Conservation (phyloP, 2,888 invertebrate genomes). For the Drosophila paramelanica region DNA sequence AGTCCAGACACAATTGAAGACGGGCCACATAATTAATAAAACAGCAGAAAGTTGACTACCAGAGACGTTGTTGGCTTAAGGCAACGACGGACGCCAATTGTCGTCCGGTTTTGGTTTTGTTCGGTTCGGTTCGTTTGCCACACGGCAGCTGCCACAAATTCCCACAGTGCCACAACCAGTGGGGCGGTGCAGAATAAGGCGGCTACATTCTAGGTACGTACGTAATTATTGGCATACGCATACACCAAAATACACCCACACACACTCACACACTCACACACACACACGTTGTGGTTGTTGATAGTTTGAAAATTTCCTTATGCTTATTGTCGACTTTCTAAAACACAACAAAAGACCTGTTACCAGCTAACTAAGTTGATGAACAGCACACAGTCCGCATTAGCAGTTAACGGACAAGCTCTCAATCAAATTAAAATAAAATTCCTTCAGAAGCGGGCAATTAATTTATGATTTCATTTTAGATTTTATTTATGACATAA, state of each 20-base stretch:
- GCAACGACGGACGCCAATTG: slow-evolving; percentile 8
- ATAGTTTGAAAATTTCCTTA: slow-evolving; percentile 19
- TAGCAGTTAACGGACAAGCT: slow-evolving; percentile 11
- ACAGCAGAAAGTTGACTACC: slow-evolving; percentile 14
- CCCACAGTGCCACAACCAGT: slow-evolving; percentile 35
- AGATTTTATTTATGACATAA: too few relatives aligned
- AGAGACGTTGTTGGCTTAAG: neutral
- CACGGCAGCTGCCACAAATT: slow-evolving; percentile 50
- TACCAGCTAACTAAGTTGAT: slow-evolving; percentile 1
- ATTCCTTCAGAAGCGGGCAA: too few relatives aligned
- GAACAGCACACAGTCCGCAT: slow-evolving; percentile 13
- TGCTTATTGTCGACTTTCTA: slow-evolving; percentile 45
- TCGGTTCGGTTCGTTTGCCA: slow-evolving; percentile 8
- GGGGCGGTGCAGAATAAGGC: slow-evolving; percentile 1
- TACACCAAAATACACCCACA: neutral
- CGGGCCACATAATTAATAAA: slow-evolving; percentile 50
- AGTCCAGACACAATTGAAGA: slow-evolving; percentile 18
- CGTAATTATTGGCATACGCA: slow-evolving; percentile 37
- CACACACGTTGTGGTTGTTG: slow-evolving; percentile 7
- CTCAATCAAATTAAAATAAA: neutral
- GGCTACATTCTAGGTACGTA: slow-evolving; percentile 13
- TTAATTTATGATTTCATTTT: too few relatives aligned
- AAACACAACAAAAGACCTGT: slow-evolving; percentile 23
- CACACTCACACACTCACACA: neutral
- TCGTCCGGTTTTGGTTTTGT: slow-evolving; percentile 3